Evolutionary conservation across 2,797 vertebrate species (phyloP), one percentile per base, ranked within the genome.

Genomic region (Kryptopterus vitreolus): DNA sequence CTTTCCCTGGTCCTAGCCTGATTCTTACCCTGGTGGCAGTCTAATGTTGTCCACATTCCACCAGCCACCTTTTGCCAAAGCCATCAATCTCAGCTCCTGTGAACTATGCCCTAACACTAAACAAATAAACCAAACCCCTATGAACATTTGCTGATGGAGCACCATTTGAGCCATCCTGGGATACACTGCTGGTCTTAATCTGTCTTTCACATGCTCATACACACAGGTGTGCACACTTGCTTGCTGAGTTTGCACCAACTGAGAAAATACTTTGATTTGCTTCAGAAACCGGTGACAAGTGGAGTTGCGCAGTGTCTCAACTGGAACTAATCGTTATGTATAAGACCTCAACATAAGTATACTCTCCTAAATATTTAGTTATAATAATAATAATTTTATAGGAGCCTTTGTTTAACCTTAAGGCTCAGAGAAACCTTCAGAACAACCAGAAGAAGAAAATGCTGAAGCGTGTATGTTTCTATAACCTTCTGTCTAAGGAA

Each of bases 1-100:
- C 9, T 63, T 86, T 59, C 81, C 84, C 83, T 86, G 86, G 59
- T 89, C 88, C 90, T 90, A 88, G 81, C 85, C 85, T 90, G 83
- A 78, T 66, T 48, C 61, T 73, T 73, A 74, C 48, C 7, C 20
- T 59, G 20, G 24, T 75, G 38, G 10, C 57, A 46, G 83, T 85
- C 87, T 91, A 83, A 80, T 78, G n/a, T n/a, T 80, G 48, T 77
- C 20, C 16, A 58, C 84, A 84, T 83, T 85, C 77, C 78, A 65
- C 57, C 62, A 20, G 76, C 69, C 74, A 59, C 46, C 72, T 55
- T 82, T 75, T 58, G 50, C 74, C 81, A 81, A 80, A 83, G 58
- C 61, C 62, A 66, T 72, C 72, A 72, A 38, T 76, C 13, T 38
- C 38, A 81, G 80, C 76, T 71, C 81, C 78, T 80, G 29, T 78